Evolutionary conservation across 2,888 invertebrate genomes (phyloP).

Genomic region (Orthonychiurus folsomi): DNA sequence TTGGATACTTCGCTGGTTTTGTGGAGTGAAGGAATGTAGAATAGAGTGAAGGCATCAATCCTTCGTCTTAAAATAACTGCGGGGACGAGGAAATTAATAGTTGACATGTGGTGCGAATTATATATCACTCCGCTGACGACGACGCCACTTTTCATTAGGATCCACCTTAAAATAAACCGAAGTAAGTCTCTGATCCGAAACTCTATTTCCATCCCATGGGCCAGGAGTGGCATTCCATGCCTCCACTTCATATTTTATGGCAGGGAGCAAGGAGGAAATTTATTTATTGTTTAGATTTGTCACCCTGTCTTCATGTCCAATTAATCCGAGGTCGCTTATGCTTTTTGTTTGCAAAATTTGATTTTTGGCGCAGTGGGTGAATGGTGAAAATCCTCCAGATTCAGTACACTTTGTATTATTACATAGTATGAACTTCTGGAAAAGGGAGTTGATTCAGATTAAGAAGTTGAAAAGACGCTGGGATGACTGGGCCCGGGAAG

Average conservation of each 20-base stretch:
- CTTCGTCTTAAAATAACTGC: slow-evolving; percentile 40
- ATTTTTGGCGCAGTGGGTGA: no score
- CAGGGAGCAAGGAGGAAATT: no score
- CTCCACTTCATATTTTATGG: slow-evolving; percentile 2
- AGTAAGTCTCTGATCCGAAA: not conserved
- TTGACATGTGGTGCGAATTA: slow-evolving; percentile 41
- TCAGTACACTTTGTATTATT: no score
- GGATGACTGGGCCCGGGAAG: not conserved
- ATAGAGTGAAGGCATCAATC: slow-evolving; percentile 37
- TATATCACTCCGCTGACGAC: slow-evolving; percentile 37
- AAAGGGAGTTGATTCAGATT: no score
- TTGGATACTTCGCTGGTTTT: no score
- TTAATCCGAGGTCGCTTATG: no score
- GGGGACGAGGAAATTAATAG: slow-evolving; percentile 39
- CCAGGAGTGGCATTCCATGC: not conserved
- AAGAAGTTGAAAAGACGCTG: no score
- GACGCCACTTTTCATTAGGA: slow-evolving; percentile 37
- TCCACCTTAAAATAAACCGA: not conserved
- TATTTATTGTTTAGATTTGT: no score
- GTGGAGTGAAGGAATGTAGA: slow-evolving; percentile 3
- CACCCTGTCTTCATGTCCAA: no score
- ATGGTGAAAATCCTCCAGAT: no score
- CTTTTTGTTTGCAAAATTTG: no score
- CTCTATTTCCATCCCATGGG: slow-evolving; percentile 16
- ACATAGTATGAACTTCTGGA: no score